Base-by-base conservation (phyloP, 2,888 invertebrate species). In the Diabrotica balteata region DNA sequence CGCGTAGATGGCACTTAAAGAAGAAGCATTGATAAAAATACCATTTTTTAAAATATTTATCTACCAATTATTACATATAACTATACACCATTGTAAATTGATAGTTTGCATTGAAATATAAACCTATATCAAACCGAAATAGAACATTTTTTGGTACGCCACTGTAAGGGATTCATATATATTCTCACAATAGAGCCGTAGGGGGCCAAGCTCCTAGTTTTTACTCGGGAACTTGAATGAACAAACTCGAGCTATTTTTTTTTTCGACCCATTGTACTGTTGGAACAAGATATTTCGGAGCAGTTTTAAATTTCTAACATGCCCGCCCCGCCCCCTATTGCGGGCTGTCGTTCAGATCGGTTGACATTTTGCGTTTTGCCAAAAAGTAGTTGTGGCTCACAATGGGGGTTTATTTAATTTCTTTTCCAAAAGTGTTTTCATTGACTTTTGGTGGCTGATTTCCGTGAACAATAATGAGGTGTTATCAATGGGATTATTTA, bases 201-300 rank as follows among this genome's bases (percentile, higher is more conserved):
- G 83, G 83, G 81, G 81, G 81, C 75, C 77, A 76, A 81, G 83
- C 82, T 83, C 79, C 83, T 80, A 83, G 83, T 82, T 83, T 83
- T 83, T 82, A 82, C 82, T 81, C 80, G 80, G 79, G 76, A 73
- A 78, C 76, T 78, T 83, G 82, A 83, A 83, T 82, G 83, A 81
- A 74, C 76, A 72, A 77, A 79, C 78, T 80, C 80, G 80, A 81
- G 80, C 82, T 81, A 82, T 83, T 83, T 83, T 81, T 80, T n/a
- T 80, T 75, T 43, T 8, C 59, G 22, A 63, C 66, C 79, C 77
- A 80, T 81, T 81, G 80, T 80, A 79, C 79, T 75, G 70, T 71
- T 77, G 80, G 82, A 83, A 83, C 82, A 82, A 82, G 84, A 83
- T 83, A 83, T 82, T 83, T 79, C 80, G 79, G 79, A 78, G 79